Conservation (phyloP, 1,140 invertebrate species). For the Brevipalpus yothersi region DNA sequence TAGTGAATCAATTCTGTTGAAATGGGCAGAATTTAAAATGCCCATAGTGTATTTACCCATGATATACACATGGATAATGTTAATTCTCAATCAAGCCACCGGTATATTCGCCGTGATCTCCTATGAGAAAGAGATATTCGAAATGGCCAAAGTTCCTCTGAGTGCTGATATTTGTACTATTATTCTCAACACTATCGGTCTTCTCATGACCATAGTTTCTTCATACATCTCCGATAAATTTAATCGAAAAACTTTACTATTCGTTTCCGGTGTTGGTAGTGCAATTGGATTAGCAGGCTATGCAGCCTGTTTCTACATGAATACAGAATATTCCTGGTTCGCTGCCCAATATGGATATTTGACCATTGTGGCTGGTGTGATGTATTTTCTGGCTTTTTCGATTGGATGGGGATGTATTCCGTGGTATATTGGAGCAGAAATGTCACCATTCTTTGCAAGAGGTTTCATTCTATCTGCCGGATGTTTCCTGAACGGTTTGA, state of each 20-base stretch:
- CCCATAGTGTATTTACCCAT: conserved; percentile 41
- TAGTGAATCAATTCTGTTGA: conserved; percentile 1
- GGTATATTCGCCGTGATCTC: conserved; percentile 84
- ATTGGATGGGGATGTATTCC: conserved; percentile 54
- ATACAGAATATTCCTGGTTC: not conserved
- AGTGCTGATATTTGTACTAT: conserved; percentile 35
- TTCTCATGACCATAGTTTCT: conserved; percentile 57
- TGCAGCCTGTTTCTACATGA: conserved; percentile 30
- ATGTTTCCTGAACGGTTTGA: conserved; percentile 45
- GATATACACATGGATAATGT: conserved; percentile 51
- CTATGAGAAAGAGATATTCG: conserved; percentile 63
- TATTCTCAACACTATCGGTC: conserved; percentile 65
- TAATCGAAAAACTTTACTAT: conserved; percentile 56
- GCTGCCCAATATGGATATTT: conserved; percentile 20
- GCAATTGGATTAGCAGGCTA: conserved; percentile 34
- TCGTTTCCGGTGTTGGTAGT: conserved; percentile 33
- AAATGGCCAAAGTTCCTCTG: conserved; percentile 33
- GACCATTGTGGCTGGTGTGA: conserved; percentile 25
- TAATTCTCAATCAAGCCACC: conserved; percentile 80
- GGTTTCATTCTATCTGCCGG: conserved; percentile 45
- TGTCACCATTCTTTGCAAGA: conserved; percentile 46
- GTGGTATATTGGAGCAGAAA: conserved; percentile 51
- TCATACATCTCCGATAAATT: conserved; percentile 53
- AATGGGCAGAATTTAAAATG: conserved; percentile 22
- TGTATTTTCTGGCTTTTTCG: conserved; percentile 34